Percentiles rank a stretch among this genome's conserved stretches.
These are phyloP conservation scores for Apodemia duryi DNA, from an alignment of 2,888 invertebrate species.

Conservation along the genomic window DNA sequence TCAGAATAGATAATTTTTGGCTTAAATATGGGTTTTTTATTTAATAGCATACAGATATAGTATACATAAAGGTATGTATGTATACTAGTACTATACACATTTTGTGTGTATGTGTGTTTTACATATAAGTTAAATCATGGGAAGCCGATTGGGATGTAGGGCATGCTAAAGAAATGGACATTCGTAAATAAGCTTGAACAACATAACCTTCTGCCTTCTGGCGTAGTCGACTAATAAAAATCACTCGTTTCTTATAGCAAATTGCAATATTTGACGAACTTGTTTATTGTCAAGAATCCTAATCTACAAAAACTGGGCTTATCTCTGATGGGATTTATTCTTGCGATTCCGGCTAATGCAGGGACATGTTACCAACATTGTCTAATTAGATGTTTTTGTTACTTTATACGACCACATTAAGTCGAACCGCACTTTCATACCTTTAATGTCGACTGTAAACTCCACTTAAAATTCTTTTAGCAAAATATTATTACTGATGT, in stretches of 20 bases:
- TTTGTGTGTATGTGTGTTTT: too few species aligned
- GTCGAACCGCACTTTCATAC: neutral
- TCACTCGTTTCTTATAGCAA: neutral
- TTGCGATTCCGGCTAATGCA: slow-evolving; percentile 2
- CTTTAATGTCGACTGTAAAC: neutral
- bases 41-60: too few species aligned
- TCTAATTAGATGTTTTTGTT: slow-evolving; percentile 12
- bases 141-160: too few species aligned
- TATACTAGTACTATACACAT: too few species aligned
- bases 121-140: too few species aligned
- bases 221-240: neutral
- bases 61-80: too few species aligned
- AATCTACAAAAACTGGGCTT: slow-evolving; percentile 4
- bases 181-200: neutral
- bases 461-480: neutral
- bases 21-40: too few species aligned
- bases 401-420: neutral
- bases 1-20: too few species aligned
- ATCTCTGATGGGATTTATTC: slow-evolving; percentile 6
- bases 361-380: slow-evolving; percentile 4
- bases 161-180: too few species aligned
- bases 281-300: neutral
- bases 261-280: neutral
- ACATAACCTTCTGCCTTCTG: neutral
- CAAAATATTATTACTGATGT: slow-evolving; percentile 8